These are phyloP conservation scores for Onychostruthus taczanowskii DNA, from an alignment of 2,113 vertebrate genomes.

Conservation along the genomic window DNA sequence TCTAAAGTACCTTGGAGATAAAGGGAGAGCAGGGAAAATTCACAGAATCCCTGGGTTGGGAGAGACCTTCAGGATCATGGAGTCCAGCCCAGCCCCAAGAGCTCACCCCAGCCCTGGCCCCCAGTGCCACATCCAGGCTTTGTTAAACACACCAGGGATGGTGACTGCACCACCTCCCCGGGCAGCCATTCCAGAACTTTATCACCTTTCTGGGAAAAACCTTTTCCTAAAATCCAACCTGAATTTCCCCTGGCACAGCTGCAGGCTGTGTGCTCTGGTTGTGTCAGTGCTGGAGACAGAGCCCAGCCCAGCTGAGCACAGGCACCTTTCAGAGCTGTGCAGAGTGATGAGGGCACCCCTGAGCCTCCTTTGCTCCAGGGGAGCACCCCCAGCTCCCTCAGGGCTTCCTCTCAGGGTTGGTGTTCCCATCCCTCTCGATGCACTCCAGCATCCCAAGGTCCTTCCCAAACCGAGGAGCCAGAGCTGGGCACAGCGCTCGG, in stretches of 20 bases:
- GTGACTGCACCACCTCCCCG: rapidly evolving
- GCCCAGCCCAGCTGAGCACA: background rate
- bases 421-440: background rate
- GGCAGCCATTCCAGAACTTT: too few species aligned
- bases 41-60: background rate
- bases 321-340: background rate
- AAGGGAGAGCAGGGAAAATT: background rate
- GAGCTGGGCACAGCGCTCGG: background rate
- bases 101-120: rapidly evolving
- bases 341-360: background rate
- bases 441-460: too few species aligned
- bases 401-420: background rate
- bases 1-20: background rate
- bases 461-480: background rate
- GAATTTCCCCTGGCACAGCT: background rate
- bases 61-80: background rate
- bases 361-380: background rate
- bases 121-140: background rate
- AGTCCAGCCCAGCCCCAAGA: background rate
- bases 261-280: background rate
- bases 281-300: background rate
- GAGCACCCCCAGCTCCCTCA: background rate
- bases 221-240: background rate
- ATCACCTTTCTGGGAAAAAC: too few species aligned
- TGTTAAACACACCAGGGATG: background rate